Conservation (phyloP, 2,113 vertebrate genomes). For the Zosterops pallidus region DNA sequence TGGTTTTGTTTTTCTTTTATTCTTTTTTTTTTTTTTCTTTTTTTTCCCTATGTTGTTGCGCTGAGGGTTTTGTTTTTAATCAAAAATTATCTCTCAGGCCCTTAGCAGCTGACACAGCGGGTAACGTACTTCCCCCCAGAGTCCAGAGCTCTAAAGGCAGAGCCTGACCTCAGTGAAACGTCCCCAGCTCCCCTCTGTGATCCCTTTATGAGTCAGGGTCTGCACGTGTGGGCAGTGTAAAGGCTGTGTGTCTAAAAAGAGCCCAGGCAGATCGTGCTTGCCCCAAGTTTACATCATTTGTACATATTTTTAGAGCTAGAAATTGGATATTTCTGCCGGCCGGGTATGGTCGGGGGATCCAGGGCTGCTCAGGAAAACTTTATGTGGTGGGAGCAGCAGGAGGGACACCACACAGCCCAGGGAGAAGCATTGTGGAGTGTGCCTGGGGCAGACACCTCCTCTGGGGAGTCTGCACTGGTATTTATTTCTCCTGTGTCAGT, state of each 20-base stretch:
- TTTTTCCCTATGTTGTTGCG: fast-evolving
- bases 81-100: neutral
- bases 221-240: neutral
- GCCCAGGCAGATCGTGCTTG: neutral
- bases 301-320: neutral
- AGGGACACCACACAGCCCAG: neutral
- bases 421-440: neutral
- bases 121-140: neutral
- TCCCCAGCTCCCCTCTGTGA: neutral
- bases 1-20: neutral
- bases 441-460: neutral
- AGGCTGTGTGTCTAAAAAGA: neutral
- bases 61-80: neutral
- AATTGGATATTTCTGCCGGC: neutral
- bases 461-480: neutral
- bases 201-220: neutral
- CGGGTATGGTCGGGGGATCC: fast-evolving
- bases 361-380: neutral
- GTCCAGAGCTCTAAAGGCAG: neutral
- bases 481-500: neutral
- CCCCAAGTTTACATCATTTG: neutral
- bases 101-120: neutral
- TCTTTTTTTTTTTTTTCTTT: neutral
- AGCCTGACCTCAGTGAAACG: neutral
- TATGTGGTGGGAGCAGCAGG: neutral